A percentile compares a stretch with the other conserved stretches of the same genome.
Evolutionary conservation across 2,113 vertebrate genomes (phyloP).

Genomic region (Nothobranchius furzeri): DNA sequence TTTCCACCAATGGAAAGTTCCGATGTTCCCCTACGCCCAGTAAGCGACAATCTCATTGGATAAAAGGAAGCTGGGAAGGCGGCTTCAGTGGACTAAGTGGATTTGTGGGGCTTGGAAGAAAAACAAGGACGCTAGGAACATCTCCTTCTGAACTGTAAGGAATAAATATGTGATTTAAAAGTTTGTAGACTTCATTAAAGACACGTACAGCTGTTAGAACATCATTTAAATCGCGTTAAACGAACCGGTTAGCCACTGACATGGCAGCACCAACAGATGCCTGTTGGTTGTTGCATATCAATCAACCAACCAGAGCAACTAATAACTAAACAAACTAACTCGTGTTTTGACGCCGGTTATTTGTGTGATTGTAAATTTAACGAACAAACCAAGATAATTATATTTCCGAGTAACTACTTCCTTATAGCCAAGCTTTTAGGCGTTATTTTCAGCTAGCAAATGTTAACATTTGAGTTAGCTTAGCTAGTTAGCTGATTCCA

Average conservation of each 20-base stretch:
- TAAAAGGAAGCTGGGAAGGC: conserved; percentile 35
- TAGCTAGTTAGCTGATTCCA: conserved; percentile 62
- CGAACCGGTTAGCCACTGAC: conserved; percentile 10
- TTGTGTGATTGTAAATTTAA: not conserved
- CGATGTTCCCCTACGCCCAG: conserved; percentile 38
- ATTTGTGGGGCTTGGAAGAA: conserved; percentile 76
- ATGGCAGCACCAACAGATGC: conserved; percentile 24
- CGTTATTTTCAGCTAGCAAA: conserved; percentile 26
- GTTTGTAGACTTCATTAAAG: conserved; percentile 35
- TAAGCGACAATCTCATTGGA: conserved; percentile 49
- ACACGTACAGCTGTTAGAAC: not conserved
- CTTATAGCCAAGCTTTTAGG: not conserved
- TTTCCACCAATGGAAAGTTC: conserved; percentile 59
- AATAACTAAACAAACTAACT: conserved; percentile 67
- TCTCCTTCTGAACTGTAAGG: conserved; percentile 71
- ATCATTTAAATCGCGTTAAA: not conserved
- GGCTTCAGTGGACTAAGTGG: conserved; percentile 72
- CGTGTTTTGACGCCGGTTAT: conserved; percentile 10
- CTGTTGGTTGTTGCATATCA: conserved; percentile 51
- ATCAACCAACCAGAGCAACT: conserved; percentile 53
- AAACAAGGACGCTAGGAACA: conserved; percentile 79
- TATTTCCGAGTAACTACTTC: not conserved
- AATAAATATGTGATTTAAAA: conserved; percentile 52
- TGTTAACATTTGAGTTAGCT: conserved; percentile 50
- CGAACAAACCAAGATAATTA: not conserved